Base-by-base conservation (phyloP, 2,888 invertebrate genomes). In the Cephus runcator region DNA sequence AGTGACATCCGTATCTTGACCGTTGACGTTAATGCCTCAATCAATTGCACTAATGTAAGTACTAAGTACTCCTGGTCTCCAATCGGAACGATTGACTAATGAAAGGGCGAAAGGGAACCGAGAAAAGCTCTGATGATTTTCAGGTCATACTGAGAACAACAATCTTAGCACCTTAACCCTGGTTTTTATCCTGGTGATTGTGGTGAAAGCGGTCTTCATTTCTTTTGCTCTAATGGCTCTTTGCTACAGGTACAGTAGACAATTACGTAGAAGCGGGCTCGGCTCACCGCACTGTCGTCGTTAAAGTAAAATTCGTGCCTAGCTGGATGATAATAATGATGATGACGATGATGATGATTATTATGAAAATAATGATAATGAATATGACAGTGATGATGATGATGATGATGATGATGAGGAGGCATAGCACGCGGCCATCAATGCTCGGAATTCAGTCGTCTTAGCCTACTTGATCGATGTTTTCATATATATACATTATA, bases 141-240 rank as follows among this genome's bases (percentile, higher is more conserved):
- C 69, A 12, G 34, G 69, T 82, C 77, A 76, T 79, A 56, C 77
- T 68, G 94, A 94, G 92, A 94, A 94, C 93, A 94, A 95, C 94
- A 96, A 96, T 94, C 95, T 97, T 94, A 97, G 96, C 94, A 97
- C 97, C 92, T 94, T 96, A 93, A 94, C 94, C 92, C 96, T 97
- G 97, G 97, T 97, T 94, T 94, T 97, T 94, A 96, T 97, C 93
- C 95, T 97, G 94, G 96, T 97, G 93, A 95, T 95, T 93, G 96
- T 97, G 93, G 97, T 97, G 93, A 97, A 96, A 93, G 95, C 95
- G 93, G 97, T 97, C 95, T 97, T 97, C 97, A 95, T 97, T 95
- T 96, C 96, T 95, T 97, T 97, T 95, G 97, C 97, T 93, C 95
- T 96, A 94, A 94, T 96, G 95, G 97, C 97, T 93, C 96, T 96